Evolutionary conservation across 2,113 vertebrate species (phyloP), one percentile per base, ranked within the genome.

Genomic region (Etia nguti): DNA sequence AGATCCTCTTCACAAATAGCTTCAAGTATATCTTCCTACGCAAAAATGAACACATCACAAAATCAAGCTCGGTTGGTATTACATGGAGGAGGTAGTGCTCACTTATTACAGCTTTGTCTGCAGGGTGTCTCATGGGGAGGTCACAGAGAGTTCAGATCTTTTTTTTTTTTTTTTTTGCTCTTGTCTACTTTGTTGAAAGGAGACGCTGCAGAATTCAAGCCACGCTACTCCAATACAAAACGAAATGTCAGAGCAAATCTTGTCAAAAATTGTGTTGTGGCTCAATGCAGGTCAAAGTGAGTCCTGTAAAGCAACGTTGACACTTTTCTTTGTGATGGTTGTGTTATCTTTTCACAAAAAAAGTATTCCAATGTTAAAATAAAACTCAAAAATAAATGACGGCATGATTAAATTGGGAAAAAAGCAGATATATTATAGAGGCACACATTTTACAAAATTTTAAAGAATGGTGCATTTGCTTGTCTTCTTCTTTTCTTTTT

Each of bases 231-330:
- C n/a, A 46, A 92, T 82, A 95, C 89, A 95, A 94, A 95, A 94
- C 93, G 85, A 89, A 70, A 91, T 91, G 95, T 94, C 95, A 95
- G 82, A 87, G 80, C 62, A 50, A 68, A 96, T 96, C 93, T 88
- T 89, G 86, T 95, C 94, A 94, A 24, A 60, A 79, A n/a, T 82
- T 46, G 77, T 77, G 81, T 91, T 88, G 90, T 91, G 73, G 89
- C 86, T 89, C 62, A 31, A 57, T 34, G 77, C 75, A 59, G 89
- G 88, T 92, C 86, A 57, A 50, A 60, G 70, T 60, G 46, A 48
- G 84, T 57, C 77, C 79, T 70, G 65, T 54, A 82, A 46, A 82
- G 31, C 77, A 87, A 55, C 10, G 26, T 18, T 81, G 80, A 83
- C 82, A 92, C 85, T 65, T 81, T 41, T 46, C 81, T 68, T 38